phyloP scores from a whole-genome alignment of 2,113 vertebrate genomes.

The Hiodon tergisus region DNA sequence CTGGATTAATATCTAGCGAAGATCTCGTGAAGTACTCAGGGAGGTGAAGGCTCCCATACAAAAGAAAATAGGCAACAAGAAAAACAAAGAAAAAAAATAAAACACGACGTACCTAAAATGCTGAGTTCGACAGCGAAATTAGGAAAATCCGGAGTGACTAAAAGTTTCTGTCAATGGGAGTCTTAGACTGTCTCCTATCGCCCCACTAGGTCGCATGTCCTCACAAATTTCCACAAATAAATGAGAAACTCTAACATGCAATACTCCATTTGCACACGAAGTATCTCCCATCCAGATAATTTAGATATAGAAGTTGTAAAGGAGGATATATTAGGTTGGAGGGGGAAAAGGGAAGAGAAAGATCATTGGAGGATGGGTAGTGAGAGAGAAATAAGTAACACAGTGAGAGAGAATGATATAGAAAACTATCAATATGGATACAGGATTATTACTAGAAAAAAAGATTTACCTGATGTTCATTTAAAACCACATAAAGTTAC shows the following conservation, averaged over 20 bases:
- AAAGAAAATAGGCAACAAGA: constrained; percentile 46
- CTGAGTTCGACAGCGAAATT: too few relatives aligned
- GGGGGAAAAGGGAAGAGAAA: not conserved
- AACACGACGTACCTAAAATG: too few relatives aligned
- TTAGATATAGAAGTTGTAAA: too few relatives aligned
- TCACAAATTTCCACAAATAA: not conserved
- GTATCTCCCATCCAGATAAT: too few relatives aligned
- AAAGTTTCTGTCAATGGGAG: not conserved
- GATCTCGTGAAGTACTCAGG: constrained; percentile 43
- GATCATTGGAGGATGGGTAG: not conserved
- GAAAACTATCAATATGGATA: too few relatives aligned
- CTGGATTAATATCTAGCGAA: constrained; percentile 57
- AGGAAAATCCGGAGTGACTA: not conserved
- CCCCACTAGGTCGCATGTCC: not conserved
- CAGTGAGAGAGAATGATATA: too few relatives aligned
- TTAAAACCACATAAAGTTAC: not conserved
- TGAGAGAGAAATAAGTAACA: not conserved
- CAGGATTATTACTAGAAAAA: too few relatives aligned
- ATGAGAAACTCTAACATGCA: not conserved
- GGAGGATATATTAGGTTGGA: not conserved
- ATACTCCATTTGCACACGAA: too few relatives aligned
- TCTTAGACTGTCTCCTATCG: not conserved
- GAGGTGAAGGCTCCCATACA: constrained; percentile 59
- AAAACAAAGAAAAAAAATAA: constrained; percentile 26
- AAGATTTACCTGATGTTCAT: not conserved